Evolutionary conservation across 2,113 vertebrate genomes (phyloP), one percentile per base, ranked within the genome.

Genomic region (Aramus guarauna): DNA sequence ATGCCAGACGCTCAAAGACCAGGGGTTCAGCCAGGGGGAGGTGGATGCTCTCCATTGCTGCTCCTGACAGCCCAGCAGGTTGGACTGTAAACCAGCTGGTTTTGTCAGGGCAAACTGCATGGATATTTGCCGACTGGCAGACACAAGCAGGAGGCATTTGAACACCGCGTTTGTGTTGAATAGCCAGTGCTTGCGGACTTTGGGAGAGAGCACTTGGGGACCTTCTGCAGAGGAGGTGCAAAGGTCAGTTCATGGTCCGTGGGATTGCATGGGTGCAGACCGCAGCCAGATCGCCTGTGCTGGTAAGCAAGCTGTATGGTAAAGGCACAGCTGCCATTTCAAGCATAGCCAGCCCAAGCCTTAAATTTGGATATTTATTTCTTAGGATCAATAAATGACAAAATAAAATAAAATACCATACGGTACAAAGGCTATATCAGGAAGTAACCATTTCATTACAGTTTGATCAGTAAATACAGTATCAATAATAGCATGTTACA

Each of bases 291-390:
- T 3, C 59, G 43, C 30, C 62, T 15, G 21, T 39, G 24, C 53
- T 59, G 66, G 14, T 12, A 32, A 52, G 56, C 71, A 60, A 32
- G 19, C 50, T 80, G 41, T 9, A 7, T 10, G 59, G 63, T 21
- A 81, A 63, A 81, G 68, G 23, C 72, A 66, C 29, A 20, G 43
- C 63, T 79, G 43, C 15, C 64, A 26, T 45, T 60, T 62, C 64
- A 88, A 90, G 23, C 30, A 85, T 29, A 43, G 85, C 17, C 55
- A 73, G 24, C 34, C 48, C 90, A 26, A 88, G 63, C 12, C 62
- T 88, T 92, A 85, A 72, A 91, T 78, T 45, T 41, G 16, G 52
- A 67, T 96, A 79, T 97, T 98, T 98, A 98, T 97, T 97, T 94
- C 74, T 88, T 58, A 89, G 89, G 91, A 83, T 95, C 80, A 71